Evolutionary conservation across 2,797 vertebrate genomes (phyloP).

Genomic region (Sebastes matsubarae): DNA sequence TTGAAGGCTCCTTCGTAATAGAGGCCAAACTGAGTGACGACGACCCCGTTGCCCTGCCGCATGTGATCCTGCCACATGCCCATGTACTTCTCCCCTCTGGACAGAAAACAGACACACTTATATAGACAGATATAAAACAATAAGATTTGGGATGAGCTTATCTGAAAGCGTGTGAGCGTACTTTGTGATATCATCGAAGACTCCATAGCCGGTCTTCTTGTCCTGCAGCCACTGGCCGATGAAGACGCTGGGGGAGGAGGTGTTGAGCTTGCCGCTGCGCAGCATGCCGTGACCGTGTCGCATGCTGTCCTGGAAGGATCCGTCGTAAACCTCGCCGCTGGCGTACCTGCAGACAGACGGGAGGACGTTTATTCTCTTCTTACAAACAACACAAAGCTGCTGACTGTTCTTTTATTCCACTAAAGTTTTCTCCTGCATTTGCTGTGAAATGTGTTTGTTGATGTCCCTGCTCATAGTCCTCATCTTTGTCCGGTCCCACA

Average conservation of each 20-base stretch:
- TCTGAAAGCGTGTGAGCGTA: slow-evolving; percentile 54
- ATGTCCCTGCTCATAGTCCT: background rate
- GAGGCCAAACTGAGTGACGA: slow-evolving; percentile 97
- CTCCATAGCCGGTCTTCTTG: slow-evolving; percentile 96
- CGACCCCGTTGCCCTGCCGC: slow-evolving; percentile 92
- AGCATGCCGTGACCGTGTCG: slow-evolving; percentile 95
- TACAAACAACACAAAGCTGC: too few species aligned
- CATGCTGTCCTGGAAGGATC: slow-evolving; percentile 93
- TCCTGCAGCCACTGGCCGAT: slow-evolving; percentile 96
- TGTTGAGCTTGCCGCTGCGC: slow-evolving; percentile 93
- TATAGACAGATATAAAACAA: background rate
- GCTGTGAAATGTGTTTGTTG: background rate
- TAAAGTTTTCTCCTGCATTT: background rate
- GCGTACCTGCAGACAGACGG: slow-evolving; percentile 84
- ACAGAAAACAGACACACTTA: background rate
- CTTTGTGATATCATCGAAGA: slow-evolving; percentile 98
- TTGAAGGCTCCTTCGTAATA: slow-evolving; percentile 97
- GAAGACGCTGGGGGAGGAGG: slow-evolving; percentile 95
- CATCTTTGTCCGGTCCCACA: background rate
- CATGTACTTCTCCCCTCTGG: slow-evolving; percentile 98
- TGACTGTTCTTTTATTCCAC: background rate
- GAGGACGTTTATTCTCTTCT: background rate
- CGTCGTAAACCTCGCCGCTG: slow-evolving; percentile 95
- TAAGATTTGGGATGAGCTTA: background rate
- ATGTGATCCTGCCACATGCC: slow-evolving; percentile 96